Evolutionary conservation across 1,140 invertebrate species (phyloP).

Genomic region (Telenomus remus): DNA sequence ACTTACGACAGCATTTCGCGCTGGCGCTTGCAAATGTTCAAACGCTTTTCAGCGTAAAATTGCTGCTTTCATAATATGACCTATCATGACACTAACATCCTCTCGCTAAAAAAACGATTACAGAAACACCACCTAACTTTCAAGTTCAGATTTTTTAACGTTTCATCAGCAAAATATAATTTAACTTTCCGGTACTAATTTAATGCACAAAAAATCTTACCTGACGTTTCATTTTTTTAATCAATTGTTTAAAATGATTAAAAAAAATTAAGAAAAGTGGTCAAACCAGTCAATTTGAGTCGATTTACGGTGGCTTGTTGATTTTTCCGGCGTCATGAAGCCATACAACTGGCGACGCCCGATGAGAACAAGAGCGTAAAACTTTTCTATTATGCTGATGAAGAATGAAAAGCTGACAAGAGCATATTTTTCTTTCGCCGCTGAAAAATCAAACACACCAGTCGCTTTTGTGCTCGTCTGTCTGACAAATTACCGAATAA

Average conservation of each 20-base stretch:
- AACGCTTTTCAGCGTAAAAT: too few species aligned
- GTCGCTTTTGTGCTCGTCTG: conserved; percentile 6
- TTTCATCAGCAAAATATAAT: not conserved
- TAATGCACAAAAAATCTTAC: too few species aligned
- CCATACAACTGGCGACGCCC: conserved; percentile 12
- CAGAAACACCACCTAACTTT: too few species aligned
- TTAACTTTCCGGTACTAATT: too few species aligned
- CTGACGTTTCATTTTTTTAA: not conserved
- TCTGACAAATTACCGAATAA: conserved; percentile 16
- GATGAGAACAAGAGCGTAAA: conserved; percentile 24
- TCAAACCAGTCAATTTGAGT: not conserved
- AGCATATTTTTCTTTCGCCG: conserved; percentile 30
- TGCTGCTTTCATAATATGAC: too few species aligned
- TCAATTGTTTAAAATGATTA: too few species aligned
- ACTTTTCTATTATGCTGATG: conserved; percentile 38
- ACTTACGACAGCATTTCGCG: too few species aligned
- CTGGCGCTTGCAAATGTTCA: too few species aligned
- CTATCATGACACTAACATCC: too few species aligned
- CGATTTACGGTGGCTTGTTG: conserved; percentile 19
- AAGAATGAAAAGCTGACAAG: conserved; percentile 15
- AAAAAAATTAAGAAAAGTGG: not conserved
- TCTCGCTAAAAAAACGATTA: too few species aligned
- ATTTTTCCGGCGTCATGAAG: conserved; percentile 17
- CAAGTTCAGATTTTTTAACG: too few species aligned
- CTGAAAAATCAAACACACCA: conserved; percentile 41